Evolutionary conservation across 2,888 invertebrate species (phyloP), one percentile per base, ranked within the genome.

Genomic region (Microchrysa polita): DNA sequence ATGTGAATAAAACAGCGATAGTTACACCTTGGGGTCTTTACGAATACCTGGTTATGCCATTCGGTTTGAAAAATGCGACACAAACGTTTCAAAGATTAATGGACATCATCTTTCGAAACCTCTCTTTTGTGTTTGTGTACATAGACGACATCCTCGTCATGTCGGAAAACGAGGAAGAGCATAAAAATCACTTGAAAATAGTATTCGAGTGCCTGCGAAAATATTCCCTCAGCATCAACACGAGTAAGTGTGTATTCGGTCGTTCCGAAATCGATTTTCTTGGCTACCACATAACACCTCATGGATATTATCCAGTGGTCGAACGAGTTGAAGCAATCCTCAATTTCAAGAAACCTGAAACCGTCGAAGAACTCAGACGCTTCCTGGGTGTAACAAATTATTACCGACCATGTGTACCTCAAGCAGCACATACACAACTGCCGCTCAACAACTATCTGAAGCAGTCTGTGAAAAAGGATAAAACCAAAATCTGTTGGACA

Each of bases 1-100:
- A 60, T 27, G 27, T 60, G 7, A 10, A 23, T 27, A 27, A 60
- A 22, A 14, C 27, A 7, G 27, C 27, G 7, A 34, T 83, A 7
- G 80, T 77, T 1, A 83, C 83, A 1, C 81, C 82, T 0, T 83
- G 82, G 71, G 82, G 81, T 0, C 72, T 83, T 0, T 83, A 79
- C 72, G 82, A 82, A 74, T 82, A 79, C 67, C 73, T 77, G 1
- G 69, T 60, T 14, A 27, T 60, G 60, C 23, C 60, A 12, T 60
- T 60, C 14, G 60, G 34, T 5, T n/a, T 60, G n/a, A 22, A 27
- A 60, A 60, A 60, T 27, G 60, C 60, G 5, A 27, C 60, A 12
- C 60, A 80, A 57, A 81, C 81, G 0, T 83, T 82, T 72, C 80
- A 81, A 75, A 74, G 81, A 1, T 81, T 80, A 67, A 80, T 83